These are phyloP conservation scores for Zaprionus taronus DNA, from an alignment of 1,140 invertebrate species.

Conservation along the genomic window DNA sequence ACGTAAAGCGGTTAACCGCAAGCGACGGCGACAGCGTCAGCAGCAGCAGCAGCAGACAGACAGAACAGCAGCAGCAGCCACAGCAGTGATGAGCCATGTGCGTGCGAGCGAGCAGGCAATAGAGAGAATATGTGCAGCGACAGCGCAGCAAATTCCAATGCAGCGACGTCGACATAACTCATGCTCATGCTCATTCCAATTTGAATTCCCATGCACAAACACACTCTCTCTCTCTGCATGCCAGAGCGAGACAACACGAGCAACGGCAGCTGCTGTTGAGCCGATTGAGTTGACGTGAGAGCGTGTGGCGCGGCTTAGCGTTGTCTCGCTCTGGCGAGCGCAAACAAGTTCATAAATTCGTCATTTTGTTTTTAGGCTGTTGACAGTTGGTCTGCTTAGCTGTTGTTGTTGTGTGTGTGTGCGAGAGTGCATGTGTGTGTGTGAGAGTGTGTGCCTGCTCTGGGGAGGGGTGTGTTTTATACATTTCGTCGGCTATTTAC, in stretches of 20 bases:
- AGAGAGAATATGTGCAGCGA: conserved; percentile 21
- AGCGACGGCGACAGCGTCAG: conserved; percentile 15
- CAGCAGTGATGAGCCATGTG: conserved; percentile 6
- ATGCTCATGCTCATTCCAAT: conserved; percentile 69
- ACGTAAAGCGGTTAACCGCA: conserved; percentile 66
- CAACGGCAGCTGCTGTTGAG: background rate
- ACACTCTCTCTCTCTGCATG: background rate
- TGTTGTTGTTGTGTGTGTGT: conserved; percentile 40
- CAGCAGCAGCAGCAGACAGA: conserved; percentile 13
- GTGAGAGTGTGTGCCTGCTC: background rate
- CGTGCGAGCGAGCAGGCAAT: too few relatives aligned
- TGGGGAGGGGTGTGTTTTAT: conserved; percentile 58
- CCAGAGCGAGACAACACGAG: conserved; percentile 42
- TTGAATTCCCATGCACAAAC: conserved; percentile 71
- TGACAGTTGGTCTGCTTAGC: conserved; percentile 75
- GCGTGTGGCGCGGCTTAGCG: conserved; percentile 31
- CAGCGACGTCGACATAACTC: conserved; percentile 65
- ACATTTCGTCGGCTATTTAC: conserved; percentile 64
- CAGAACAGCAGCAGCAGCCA: conserved; percentile 7
- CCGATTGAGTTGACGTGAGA: conserved; percentile 46
- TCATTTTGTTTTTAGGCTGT: conserved; percentile 83
- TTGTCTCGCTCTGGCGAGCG: conserved; percentile 52
- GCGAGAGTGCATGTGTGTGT: conserved; percentile 17
- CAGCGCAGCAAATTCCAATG: conserved; percentile 59
- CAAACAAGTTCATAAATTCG: conserved; percentile 82